Evolutionary conservation across 2,797 vertebrate species (phyloP).

Genomic region (Sebastes minor): DNA sequence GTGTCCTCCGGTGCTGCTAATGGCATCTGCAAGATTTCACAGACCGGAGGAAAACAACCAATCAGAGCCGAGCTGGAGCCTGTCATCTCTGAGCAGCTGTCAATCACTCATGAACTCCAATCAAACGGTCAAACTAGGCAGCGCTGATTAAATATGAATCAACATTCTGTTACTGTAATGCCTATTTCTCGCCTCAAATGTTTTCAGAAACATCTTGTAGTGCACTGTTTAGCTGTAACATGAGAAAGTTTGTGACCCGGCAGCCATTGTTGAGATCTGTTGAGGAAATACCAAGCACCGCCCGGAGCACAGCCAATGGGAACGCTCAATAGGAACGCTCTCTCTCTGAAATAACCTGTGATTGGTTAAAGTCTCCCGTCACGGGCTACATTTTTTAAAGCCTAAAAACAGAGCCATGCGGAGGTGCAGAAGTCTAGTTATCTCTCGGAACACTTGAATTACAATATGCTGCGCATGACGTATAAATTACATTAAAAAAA

Average conservation of each 20-base stretch:
- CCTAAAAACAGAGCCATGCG: neutral
- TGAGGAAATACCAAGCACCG: neutral
- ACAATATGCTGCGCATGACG: too few relatives aligned
- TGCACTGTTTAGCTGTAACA: neutral
- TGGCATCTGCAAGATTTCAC: neutral
- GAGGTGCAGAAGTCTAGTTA: neutral
- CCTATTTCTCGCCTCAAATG: neutral
- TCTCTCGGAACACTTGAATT: too few relatives aligned
- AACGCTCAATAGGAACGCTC: neutral
- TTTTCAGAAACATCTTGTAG: neutral
- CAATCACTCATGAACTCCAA: neutral
- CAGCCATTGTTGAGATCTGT: neutral
- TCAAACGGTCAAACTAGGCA: neutral
- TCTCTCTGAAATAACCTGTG: neutral
- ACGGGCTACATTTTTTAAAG: neutral
- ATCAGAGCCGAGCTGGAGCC: neutral
- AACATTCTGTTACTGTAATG: neutral
- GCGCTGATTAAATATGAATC: neutral
- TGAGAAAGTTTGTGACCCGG: neutral
- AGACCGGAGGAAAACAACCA: neutral
- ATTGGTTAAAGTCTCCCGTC: neutral
- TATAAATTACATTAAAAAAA: neutral
- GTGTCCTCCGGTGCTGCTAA: neutral
- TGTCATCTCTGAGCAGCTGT: too few relatives aligned
- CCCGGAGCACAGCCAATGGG: neutral